Conservation (phyloP, 2,113 vertebrate species). For the Coptodon rendalli region DNA sequence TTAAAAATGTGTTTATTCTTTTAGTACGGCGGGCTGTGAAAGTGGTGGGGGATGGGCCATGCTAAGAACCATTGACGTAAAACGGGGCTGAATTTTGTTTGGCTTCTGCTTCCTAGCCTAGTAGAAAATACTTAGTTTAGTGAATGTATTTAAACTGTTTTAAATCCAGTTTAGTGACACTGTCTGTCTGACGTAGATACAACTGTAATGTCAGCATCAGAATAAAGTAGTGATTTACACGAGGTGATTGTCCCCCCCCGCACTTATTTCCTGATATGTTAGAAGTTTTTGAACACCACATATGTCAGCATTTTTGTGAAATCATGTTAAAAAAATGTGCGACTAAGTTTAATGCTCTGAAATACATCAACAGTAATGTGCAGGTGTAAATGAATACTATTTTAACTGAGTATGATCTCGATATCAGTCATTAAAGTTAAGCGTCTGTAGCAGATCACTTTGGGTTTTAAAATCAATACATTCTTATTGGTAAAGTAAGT, state of each 20-base stretch:
- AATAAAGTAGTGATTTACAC: not conserved
- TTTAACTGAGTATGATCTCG: not conserved
- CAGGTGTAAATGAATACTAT: not conserved
- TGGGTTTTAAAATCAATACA: not conserved
- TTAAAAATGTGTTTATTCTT: not conserved
- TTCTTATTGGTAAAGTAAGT: not conserved
- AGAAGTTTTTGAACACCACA: not conserved
- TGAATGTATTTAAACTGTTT: not conserved
- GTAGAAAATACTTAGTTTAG: not conserved
- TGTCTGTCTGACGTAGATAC: not conserved
- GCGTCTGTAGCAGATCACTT: not conserved
- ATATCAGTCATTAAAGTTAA: not conserved
- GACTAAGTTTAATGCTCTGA: not conserved
- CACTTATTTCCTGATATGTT: constrained; percentile 19
- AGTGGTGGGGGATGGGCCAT: constrained; percentile 64
- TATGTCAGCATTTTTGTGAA: constrained; percentile 19
- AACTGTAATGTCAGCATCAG: not conserved
- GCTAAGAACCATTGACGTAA: constrained; percentile 58
- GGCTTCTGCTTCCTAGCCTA: constrained; percentile 14
- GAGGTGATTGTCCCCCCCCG: not conserved
- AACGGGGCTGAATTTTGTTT: constrained; percentile 52
- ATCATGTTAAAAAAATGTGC: not conserved
- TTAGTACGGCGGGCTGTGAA: not conserved
- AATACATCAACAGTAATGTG: not conserved
- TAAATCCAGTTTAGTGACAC: not conserved